Percentiles rank a stretch among this genome's conserved stretches.
These are phyloP conservation scores for Poliocrania exsul DNA, from an alignment of 2,797 vertebrate species.

Conservation along the genomic window DNA sequence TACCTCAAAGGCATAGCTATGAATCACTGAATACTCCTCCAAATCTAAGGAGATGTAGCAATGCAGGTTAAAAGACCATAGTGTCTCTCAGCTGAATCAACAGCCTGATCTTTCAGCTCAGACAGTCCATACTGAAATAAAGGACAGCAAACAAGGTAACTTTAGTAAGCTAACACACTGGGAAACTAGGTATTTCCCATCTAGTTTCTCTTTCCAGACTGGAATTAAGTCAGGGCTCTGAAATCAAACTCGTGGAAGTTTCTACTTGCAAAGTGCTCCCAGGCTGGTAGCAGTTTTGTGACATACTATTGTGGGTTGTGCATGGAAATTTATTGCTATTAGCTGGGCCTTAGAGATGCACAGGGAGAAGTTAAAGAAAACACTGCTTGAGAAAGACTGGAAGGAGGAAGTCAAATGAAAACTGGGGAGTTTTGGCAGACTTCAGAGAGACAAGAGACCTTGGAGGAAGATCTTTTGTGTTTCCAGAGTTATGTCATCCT, in stretches of 20 bases:
- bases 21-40: neutral
- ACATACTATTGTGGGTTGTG: neutral
- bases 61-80: neutral
- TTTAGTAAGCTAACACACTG: neutral
- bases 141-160: rapidly evolving
- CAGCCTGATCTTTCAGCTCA: neutral
- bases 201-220: neutral
- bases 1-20: neutral
- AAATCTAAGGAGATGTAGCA: neutral
- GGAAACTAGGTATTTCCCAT: neutral
- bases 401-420: neutral
- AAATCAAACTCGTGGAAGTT: neutral
- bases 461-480: neutral
- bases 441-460: neutral
- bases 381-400: neutral
- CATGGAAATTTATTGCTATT: neutral
- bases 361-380: neutral
- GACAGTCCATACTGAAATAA: neutral
- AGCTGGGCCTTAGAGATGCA: neutral
- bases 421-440: neutral
- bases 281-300: neutral
- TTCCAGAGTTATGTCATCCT: neutral
- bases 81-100: neutral
- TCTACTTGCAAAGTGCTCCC: neutral
- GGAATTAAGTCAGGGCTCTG: neutral